Percentiles rank a stretch among this genome's conserved stretches.
Conservation (phyloP, 1,140 invertebrate species). For the Hylyphantes graminicola region DNA sequence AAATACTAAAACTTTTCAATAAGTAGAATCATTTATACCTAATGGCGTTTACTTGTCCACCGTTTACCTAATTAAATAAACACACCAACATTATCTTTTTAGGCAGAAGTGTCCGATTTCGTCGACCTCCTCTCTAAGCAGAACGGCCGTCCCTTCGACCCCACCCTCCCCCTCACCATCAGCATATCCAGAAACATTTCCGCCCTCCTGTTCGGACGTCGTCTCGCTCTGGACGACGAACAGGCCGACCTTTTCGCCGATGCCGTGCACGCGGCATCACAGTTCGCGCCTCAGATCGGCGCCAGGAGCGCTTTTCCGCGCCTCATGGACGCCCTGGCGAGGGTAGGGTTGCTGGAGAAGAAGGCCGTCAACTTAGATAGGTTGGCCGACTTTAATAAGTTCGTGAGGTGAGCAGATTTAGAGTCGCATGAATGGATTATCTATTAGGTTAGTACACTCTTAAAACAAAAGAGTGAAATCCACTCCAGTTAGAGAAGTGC, state of each 20-base stretch:
- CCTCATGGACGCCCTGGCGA: conserved; percentile 12
- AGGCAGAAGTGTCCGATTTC: conserved; percentile 43
- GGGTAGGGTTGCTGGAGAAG: not conserved
- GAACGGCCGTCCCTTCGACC: conserved; percentile 26
- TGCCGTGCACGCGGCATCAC: not conserved
- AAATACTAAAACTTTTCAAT: too few species aligned
- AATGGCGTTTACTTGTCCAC: too few species aligned
- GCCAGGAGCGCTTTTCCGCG: conserved; percentile 23
- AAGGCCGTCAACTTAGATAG: not conserved
- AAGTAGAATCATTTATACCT: too few species aligned
- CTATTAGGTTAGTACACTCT: too few species aligned
- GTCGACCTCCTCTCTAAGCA: not conserved
- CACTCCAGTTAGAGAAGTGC: too few species aligned
- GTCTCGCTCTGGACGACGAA: conserved; percentile 36
- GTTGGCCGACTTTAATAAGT: conserved; percentile 35
- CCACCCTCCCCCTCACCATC: conserved; percentile 19
- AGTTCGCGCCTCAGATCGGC: conserved; percentile 21
- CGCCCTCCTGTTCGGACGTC: conserved; percentile 37
- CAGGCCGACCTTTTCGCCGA: conserved; percentile 27
- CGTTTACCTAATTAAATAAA: too few species aligned
- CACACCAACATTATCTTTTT: conserved; percentile 25
- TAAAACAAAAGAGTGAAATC: too few species aligned
- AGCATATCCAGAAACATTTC: conserved; percentile 58
- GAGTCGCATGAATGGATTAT: too few species aligned
- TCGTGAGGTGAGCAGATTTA: conserved; percentile 21